These are phyloP conservation scores for Galeruca laticollis DNA, from an alignment of 2,888 invertebrate species.

Conservation along the genomic window DNA sequence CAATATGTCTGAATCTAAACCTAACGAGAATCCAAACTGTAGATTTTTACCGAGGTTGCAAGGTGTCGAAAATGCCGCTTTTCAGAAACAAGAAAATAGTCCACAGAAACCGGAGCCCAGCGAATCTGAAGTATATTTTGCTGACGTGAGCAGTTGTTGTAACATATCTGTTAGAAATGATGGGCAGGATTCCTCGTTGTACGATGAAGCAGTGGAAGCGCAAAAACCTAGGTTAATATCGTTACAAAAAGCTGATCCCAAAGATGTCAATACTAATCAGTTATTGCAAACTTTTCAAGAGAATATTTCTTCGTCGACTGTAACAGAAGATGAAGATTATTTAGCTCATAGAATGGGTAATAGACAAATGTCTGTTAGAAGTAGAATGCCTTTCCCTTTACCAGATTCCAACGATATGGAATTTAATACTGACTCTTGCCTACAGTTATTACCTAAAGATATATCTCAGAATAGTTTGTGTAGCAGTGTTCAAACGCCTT, in stretches of 20 bases:
- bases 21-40: conserved; percentile 58
- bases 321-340: conserved; percentile 71
- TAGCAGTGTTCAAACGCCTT: conserved; percentile 64
- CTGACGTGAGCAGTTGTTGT: conserved; percentile 87
- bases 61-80: conserved; percentile 83
- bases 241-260: conserved; percentile 65
- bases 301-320: conserved; percentile 57
- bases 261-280: conserved; percentile 55
- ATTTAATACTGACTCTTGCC: conserved; percentile 54
- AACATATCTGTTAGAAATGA: conserved; percentile 75
- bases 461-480: conserved; percentile 63
- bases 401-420: conserved; percentile 64
- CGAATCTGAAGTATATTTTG: conserved; percentile 88
- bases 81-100: conserved; percentile 77
- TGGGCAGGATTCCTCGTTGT: conserved; percentile 71
- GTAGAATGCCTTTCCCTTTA: conserved; percentile 71
- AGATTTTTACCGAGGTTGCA: conserved; percentile 68
- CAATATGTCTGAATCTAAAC: conserved; percentile 44
- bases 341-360: conserved; percentile 70
- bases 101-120: conserved; percentile 73
- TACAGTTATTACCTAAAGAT: conserved; percentile 60
- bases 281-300: conserved; percentile 60
- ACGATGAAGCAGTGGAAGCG: conserved; percentile 70
- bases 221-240: conserved; percentile 63
- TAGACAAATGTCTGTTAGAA: conserved; percentile 72